Base-by-base conservation (phyloP, 1,140 invertebrate genomes). In the Protaetia brevitarsis region DNA sequence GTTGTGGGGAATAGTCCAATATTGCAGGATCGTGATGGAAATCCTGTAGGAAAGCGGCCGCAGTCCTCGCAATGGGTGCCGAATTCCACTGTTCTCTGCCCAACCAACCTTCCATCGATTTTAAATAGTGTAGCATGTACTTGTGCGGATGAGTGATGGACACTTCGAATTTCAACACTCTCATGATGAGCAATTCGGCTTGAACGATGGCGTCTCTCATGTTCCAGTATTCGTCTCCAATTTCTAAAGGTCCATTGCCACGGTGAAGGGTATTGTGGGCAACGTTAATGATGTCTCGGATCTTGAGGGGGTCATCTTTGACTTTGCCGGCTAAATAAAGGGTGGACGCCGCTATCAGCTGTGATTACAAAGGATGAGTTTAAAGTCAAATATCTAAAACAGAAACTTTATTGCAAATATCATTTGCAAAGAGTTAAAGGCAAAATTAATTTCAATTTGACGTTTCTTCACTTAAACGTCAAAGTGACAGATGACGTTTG, bases 201-300 rank as follows among this genome's bases (percentile, higher is more conserved):
- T 96, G 91, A 26, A 95, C 89, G 41, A 97, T 88, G 0, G 91
- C 90, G 76, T 96, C 93, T 41, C 94, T 82, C 82, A 96, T 89
- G 23, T 86, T 87, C 89, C 91, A 96, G 79, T 96, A 97, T 69
- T 93, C 92, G 72, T 97, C 93, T 5, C 88, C 91, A 58, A 96
- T 84, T 76, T 96, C 93, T 27, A 97, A 78, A 1, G 93, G 91
- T 27, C 88, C 86, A 5, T 88, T 87, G 37, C 88, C 88, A 68
- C 91, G 84, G 72, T 96, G 90, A 10, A 97, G 82, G 1, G 92
- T 94, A 71, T 89, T 90, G 67, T 89, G 85, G 26, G 89, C 84
- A 34, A 97, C 94, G 81, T 97, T 97, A 71, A 97, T 91, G 4
- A 97, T 88, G 78, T 97, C 95, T 66, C 94, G 82, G 56, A 96